Percentiles rank a stretch among this genome's conserved stretches.
Evolutionary conservation across 1,140 invertebrate species (phyloP).

Genomic region (Leptopilina boulardi): DNA sequence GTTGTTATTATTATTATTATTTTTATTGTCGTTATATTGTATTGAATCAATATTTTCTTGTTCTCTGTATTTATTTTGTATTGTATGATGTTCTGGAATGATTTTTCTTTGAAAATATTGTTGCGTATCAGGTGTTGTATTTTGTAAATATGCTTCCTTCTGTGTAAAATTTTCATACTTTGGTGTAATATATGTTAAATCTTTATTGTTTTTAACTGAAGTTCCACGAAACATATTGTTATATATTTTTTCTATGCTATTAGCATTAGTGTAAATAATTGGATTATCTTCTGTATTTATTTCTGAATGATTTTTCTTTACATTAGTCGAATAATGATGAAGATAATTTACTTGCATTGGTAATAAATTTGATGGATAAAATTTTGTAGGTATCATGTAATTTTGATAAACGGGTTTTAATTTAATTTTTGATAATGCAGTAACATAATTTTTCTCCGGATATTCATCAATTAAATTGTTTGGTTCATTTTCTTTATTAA

Average conservation of each 20-base stretch:
- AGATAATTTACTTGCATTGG: constrained; percentile 66
- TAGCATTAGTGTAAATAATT: not conserved
- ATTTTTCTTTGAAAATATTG: constrained; percentile 62
- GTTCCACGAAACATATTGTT: not conserved
- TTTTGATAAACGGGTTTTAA: constrained; percentile 66
- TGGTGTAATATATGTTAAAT: constrained; percentile 39
- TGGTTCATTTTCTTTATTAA: constrained; percentile 65
- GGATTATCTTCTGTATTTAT: not conserved
- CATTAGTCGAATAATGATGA: not conserved
- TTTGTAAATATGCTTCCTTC: constrained; percentile 55
- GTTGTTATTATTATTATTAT: too few species aligned
- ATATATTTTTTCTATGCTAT: not conserved
- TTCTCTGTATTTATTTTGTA: constrained; percentile 66
- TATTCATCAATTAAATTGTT: constrained; percentile 70
- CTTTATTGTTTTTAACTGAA: constrained; percentile 59
- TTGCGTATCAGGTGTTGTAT: constrained; percentile 58
- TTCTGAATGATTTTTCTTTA: not conserved
- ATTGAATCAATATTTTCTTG: constrained; percentile 71
- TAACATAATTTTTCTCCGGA: constrained; percentile 68
- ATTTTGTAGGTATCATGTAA: constrained; percentile 47
- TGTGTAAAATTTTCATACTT: constrained; percentile 32
- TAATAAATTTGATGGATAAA: constrained; percentile 57
- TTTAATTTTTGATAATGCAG: constrained; percentile 62
- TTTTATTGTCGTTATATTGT: constrained; percentile 67
- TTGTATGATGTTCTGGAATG: constrained; percentile 61